phyloP scores from a whole-genome alignment of 1,140 invertebrate genomes.

The Hylyphantes graminicola region DNA sequence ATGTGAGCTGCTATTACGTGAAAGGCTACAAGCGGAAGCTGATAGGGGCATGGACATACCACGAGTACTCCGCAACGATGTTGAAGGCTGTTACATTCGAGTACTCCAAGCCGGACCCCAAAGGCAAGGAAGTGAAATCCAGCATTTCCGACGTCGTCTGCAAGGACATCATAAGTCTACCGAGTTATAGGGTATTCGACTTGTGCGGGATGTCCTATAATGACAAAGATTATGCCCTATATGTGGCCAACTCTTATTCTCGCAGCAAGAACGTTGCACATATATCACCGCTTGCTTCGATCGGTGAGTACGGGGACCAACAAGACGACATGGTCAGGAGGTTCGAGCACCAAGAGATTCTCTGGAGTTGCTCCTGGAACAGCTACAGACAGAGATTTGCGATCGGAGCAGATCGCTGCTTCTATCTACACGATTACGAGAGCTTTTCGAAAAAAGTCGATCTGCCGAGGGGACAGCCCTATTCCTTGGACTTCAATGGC shows the following conservation, averaged over 20 bases:
- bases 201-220: constrained; percentile 27
- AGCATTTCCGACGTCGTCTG: constrained; percentile 16
- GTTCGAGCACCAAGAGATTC: constrained; percentile 47
- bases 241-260: constrained; percentile 49
- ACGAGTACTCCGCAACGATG: constrained; percentile 42
- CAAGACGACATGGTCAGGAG: constrained; percentile 31
- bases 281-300: neutral
- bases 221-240: constrained; percentile 35
- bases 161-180: constrained; percentile 24
- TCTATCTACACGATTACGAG: constrained; percentile 44
- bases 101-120: constrained; percentile 19
- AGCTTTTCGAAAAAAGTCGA: constrained; percentile 38
- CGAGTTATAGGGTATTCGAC: constrained; percentile 44
- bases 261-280: constrained; percentile 43
- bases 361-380: constrained; percentile 43
- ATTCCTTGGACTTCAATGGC: constrained; percentile 43
- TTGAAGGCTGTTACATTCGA: constrained; percentile 41
- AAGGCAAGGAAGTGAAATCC: constrained; percentile 1
- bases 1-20: constrained; percentile 34
- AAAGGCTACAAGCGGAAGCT: constrained; percentile 39
- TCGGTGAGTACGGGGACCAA: constrained; percentile 28
- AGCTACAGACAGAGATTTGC: constrained; percentile 8
- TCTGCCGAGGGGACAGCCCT: constrained; percentile 34
- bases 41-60: constrained; percentile 43
- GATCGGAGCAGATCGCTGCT: constrained; percentile 40